Evolutionary conservation across 2,888 invertebrate genomes (phyloP), one percentile per base, ranked within the genome.

Genomic region (Drosophila borealis): DNA sequence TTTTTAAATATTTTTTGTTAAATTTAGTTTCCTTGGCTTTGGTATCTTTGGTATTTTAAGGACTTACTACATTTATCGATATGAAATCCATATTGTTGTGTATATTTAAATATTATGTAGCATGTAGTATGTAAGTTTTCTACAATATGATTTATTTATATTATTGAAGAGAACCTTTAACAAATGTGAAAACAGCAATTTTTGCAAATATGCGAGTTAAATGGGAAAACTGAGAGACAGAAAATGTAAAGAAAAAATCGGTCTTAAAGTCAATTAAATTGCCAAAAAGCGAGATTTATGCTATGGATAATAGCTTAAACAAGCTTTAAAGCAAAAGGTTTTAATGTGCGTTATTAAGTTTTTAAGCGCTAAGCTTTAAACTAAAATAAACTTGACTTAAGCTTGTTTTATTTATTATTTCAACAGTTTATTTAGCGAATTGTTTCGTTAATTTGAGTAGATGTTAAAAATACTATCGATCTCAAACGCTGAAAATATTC

Each of bases 81-180:
- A 33, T 42, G 4, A 59, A 25, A 44, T 51, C 3, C 14, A 37
- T 19, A 36, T 39, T 11, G 11, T 33, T 45, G 44, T 39, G 17
- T 56, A 25, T 66, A 41, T 68, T 29, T 25, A 21, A 19, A 4
- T 42, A 57, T 37, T 51, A 14, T 48, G 21, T 62, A 59, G 51
- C 37, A 2, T 44, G 10, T 44, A 57, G 54, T 34, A n/a, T 41
- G 55, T 74, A 78, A 74, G 78, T 68, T 67, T 67, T 9, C 34
- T 50, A 39, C 6, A 21, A 42, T 49, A 44, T 5, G 8, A 19
- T 13, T 42, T 48, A 17, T 51, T 29, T 49, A 29, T n/a, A 56
- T 55, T 21, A 54, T 41, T 68, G 45, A 17, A 61, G 46, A 21
- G 10, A 51, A 56, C 2, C 11, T 55, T 13, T 14, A 48, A 50